These are phyloP conservation scores for Bactericera cockerelli DNA, from an alignment of 1,140 invertebrate genomes.

Conservation along the genomic window DNA sequence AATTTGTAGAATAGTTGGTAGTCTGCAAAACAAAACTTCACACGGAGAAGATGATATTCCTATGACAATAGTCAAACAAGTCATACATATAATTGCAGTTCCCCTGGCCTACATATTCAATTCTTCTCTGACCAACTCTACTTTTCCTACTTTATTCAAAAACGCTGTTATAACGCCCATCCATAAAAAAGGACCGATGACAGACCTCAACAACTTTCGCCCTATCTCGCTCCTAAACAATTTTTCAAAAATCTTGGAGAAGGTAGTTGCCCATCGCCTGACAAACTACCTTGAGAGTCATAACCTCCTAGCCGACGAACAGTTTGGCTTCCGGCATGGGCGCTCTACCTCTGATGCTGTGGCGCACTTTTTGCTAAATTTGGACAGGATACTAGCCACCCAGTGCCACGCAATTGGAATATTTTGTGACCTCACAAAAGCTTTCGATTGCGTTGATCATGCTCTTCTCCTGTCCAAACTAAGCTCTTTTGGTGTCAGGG, in stretches of 20 bases:
- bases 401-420: no score
- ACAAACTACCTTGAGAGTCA: constrained; percentile 1
- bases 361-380: no score
- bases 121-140: constrained; percentile 13
- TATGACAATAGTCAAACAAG: no score
- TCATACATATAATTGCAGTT: no score
- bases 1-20: no score
- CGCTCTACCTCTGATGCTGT: constrained; percentile 4
- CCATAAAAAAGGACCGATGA: constrained; percentile 17
- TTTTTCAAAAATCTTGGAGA: constrained; percentile 21
- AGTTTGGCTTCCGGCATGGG: constrained; percentile 5
- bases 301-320: constrained; percentile 10
- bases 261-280: constrained; percentile 13
- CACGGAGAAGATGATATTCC: no score
- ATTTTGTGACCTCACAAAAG: no score
- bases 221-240: constrained; percentile 20
- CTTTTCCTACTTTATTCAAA: constrained; percentile 20
- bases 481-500: no score
- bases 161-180: constrained; percentile 18
- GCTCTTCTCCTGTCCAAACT: no score
- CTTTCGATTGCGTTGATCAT: no score
- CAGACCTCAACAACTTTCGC: constrained; percentile 18
- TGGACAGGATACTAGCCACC: no score
- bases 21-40: no score
- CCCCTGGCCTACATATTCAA: constrained; percentile 17